Percentiles rank a stretch among this genome's conserved stretches.
phyloP scores from a whole-genome alignment of 2,113 vertebrate genomes.

The Canis aureus region DNA sequence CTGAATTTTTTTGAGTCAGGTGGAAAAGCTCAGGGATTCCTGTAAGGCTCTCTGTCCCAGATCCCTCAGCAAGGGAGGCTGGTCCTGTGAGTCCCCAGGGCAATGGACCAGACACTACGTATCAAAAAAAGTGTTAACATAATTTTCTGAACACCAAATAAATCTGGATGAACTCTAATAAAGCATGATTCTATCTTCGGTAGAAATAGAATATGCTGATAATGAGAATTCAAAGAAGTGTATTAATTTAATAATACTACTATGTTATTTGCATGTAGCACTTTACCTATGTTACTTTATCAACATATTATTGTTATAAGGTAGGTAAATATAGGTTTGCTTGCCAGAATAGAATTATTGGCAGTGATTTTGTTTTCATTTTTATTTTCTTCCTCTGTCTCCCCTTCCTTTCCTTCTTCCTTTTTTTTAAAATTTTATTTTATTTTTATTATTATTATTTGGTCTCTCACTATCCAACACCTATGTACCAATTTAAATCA shows the following conservation, averaged over 20 bases:
- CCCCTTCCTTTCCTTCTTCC: not conserved
- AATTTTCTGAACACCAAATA: not conserved
- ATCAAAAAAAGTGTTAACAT: not conserved
- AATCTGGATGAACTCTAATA: not conserved
- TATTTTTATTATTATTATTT: not conserved
- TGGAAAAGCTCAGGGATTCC: not conserved
- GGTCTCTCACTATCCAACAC: not conserved
- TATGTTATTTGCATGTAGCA: not conserved
- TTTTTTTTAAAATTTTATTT: not conserved
- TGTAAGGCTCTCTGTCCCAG: not conserved
- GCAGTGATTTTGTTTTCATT: not conserved
- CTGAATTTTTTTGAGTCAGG: not conserved
- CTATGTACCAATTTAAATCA: not conserved
- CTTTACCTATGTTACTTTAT: not conserved
- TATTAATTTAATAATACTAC: not conserved
- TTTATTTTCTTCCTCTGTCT: accelerated
- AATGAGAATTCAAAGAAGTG: not conserved
- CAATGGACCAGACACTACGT: not conserved
- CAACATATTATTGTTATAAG: not conserved
- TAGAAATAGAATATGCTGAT: not conserved
- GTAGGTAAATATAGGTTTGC: not conserved
- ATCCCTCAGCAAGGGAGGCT: not conserved
- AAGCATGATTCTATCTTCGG: not conserved
- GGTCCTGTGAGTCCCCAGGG: no score
- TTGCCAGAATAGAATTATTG: not conserved